Conservation (phyloP, 2,113 vertebrate genomes). For the Heteronetta atricapilla region DNA sequence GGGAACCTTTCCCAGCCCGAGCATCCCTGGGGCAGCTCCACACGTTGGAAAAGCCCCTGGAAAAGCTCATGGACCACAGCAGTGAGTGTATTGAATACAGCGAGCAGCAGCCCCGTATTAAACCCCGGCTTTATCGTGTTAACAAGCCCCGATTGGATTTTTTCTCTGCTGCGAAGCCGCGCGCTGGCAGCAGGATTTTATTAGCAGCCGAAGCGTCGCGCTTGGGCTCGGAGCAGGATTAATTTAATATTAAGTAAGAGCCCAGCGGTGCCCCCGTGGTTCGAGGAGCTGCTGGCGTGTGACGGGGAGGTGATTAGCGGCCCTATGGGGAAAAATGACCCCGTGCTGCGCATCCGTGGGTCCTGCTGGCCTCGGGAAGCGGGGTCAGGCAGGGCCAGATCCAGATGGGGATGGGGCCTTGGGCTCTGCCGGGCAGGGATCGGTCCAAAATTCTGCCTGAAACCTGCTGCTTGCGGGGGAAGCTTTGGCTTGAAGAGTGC, state of each 20-base stretch:
- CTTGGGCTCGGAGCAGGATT: background rate
- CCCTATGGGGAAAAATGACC: background rate
- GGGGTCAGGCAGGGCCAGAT: background rate
- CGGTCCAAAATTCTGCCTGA: background rate
- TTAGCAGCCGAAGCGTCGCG: background rate
- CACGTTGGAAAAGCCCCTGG: background rate
- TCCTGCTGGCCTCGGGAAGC: fast-evolving
- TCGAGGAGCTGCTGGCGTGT: background rate
- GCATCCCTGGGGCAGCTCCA: background rate
- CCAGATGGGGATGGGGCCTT: background rate
- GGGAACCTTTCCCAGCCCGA: fast-evolving
- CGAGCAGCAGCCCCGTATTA: fast-evolving
- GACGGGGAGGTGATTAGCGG: background rate
- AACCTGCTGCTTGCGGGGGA: background rate
- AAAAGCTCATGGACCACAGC: background rate
- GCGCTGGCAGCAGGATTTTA: background rate
- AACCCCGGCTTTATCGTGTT: background rate
- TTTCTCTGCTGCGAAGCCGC: background rate
- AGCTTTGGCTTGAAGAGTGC: background rate
- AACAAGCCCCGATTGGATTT: background rate
- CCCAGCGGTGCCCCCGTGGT: background rate
- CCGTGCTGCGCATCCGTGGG: background rate
- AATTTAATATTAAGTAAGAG: background rate
- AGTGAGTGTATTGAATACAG: background rate
- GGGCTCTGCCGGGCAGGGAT: background rate